Evolutionary conservation across 1,140 invertebrate genomes (phyloP).

Genomic region (Spodoptera frugiperda): DNA sequence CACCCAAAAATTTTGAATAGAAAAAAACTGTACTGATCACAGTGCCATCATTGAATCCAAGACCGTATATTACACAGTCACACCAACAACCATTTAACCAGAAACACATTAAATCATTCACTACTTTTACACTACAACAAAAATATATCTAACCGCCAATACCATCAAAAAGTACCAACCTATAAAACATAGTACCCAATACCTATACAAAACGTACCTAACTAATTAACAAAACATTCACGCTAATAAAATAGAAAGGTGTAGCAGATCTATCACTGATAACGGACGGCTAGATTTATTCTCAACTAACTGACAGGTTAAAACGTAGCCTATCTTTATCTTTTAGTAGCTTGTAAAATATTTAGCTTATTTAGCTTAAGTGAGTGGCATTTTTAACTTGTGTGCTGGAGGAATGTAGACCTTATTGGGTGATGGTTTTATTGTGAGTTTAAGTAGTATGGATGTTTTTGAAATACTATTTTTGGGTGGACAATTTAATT

Average conservation of each 20-base stretch:
- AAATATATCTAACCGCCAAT: no score
- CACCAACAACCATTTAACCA: no score
- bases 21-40: no score
- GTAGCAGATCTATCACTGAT: conserved; percentile 42
- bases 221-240: conserved; percentile 34
- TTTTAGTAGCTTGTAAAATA: conserved; percentile 32
- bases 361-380: conserved; percentile 36
- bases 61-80: no score
- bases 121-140: no score
- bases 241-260: conserved; percentile 28
- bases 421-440: neutral
- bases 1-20: no score
- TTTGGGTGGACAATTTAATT: no score
- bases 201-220: no score
- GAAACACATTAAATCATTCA: no score
- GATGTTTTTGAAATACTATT: no score
- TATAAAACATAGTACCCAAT: conserved; percentile 5
- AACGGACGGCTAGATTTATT: conserved; percentile 28
- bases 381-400: conserved; percentile 17
- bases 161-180: no score
- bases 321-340: conserved; percentile 33
- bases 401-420: neutral
- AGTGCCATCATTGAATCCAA: no score
- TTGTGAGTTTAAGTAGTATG: neutral
- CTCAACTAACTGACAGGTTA: conserved; percentile 17